phyloP scores from a whole-genome alignment of 2,113 vertebrate genomes.

The Nothocercus julius region DNA sequence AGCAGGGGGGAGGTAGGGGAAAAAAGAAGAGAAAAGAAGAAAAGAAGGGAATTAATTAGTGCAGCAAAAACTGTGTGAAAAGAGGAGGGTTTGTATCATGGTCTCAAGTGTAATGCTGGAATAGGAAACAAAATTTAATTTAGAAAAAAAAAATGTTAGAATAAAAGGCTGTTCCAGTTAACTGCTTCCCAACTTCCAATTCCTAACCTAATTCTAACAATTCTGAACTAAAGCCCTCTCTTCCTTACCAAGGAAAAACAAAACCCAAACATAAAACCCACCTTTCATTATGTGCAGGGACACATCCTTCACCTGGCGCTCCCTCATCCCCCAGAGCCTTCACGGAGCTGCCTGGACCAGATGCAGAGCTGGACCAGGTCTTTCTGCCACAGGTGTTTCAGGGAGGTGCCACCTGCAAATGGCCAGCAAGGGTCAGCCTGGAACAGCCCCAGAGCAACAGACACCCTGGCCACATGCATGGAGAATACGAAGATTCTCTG shows the following conservation, averaged over 20 bases:
- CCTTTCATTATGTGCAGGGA: not conserved
- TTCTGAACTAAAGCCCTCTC: not conserved
- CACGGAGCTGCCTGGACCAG: not conserved
- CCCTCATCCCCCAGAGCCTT: not conserved
- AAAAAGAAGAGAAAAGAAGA: not conserved
- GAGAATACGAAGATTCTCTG: too few relatives aligned
- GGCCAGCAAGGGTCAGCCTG: not conserved
- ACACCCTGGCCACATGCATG: not conserved
- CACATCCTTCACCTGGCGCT: not conserved
- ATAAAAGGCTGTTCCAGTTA: not conserved
- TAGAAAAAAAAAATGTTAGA: not conserved
- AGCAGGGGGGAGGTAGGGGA: not conserved
- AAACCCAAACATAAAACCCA: not conserved
- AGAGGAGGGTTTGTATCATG: not conserved
- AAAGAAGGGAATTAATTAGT: conserved; percentile 43
- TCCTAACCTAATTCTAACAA: not conserved
- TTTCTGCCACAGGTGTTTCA: not conserved
- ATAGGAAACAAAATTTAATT: conserved; percentile 22
- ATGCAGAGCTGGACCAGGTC: accelerated
- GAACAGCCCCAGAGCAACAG: not conserved
- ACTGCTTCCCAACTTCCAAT: not conserved
- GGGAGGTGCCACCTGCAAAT: not conserved
- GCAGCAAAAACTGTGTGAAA: conserved; percentile 2
- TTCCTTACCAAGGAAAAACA: not conserved
- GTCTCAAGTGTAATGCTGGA: conserved; percentile 36